Evolutionary conservation across 2,888 invertebrate species (phyloP), one percentile per base, ranked within the genome.

Genomic region (Drosophila helvetica): DNA sequence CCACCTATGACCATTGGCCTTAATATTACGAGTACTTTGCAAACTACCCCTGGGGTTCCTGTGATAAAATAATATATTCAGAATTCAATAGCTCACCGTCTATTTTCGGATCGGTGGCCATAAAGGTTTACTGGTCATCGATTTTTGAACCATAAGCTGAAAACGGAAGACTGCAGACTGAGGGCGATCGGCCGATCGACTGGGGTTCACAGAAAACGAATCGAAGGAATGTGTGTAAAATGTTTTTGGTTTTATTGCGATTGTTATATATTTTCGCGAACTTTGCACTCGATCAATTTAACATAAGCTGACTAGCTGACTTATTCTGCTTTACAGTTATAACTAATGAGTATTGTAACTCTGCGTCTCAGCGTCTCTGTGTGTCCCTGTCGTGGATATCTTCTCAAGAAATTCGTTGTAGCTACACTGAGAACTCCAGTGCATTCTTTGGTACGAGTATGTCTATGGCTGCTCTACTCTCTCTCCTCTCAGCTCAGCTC

Each of bases 261-360:
- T 57, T 61, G 59, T 69, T 56, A 59, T 48, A 46, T 53, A 53
- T 47, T 19, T 43, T 51, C 38, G 43, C 59, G 58, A 64, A 64
- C 58, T 66, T 86, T 68, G 76, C 74, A 64, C 75, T 63, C 61
- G 74, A 73, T 79, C 68, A 79, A 79, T 79, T 73, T 82, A 71
- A 88, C 75, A 80, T 71, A 78, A 77, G 78, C 74, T 84, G 84
- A 84, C 84, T 83, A 83, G 84, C 78, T 84, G 61, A 47, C 56
- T 58, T 33, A 46, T 61, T 78, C 57, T 38, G 38, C 68, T 66
- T 70, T 87, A 62, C 69, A 65, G 66, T 70, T 87, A 62, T 71
- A 65, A 59, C 50, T 65, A 75, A 55, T 66, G 80, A 66, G 48
- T 66, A 57, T 57, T 38, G 7, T 55, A 67, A 66, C 52, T 63